phyloP scores from a whole-genome alignment of 2,888 invertebrate species.

The Cenopis cana region DNA sequence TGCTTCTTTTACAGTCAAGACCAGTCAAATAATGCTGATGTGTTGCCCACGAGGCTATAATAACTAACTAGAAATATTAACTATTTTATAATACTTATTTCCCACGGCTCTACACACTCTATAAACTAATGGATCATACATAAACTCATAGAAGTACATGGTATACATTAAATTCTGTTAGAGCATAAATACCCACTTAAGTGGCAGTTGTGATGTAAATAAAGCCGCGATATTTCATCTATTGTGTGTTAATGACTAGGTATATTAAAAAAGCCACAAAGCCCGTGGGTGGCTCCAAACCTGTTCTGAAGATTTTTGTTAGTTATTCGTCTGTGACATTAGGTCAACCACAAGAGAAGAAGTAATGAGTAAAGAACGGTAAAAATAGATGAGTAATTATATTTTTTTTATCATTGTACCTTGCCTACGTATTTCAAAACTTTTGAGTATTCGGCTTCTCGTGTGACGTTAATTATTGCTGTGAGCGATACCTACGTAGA shows the following conservation, averaged over 20 bases:
- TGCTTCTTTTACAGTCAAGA: too few relatives aligned
- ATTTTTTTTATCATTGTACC: constrained; percentile 11
- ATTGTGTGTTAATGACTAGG: constrained; percentile 42
- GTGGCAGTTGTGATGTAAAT: constrained; percentile 15
- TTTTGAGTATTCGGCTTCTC: constrained; percentile 3
- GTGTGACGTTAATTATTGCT: constrained; percentile 22
- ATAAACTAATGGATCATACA: background rate
- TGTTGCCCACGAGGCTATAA: too few relatives aligned
- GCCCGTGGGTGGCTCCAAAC: constrained; percentile 28
- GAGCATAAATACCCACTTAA: constrained; percentile 2
- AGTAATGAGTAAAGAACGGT: constrained; percentile 29
- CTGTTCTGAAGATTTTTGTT: constrained; percentile 27
- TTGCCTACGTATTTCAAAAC: constrained; percentile 2
- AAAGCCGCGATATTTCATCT: constrained; percentile 26
- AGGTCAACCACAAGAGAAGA: constrained; percentile 31
- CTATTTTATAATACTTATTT: background rate
- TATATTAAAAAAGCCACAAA: constrained; percentile 34
- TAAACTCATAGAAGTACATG: background rate
- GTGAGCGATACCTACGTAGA: background rate
- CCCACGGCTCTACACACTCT: background rate
- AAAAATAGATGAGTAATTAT: constrained; percentile 23
- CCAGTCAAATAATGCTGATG: too few relatives aligned
- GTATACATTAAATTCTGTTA: background rate
- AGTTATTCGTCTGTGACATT: constrained; percentile 33
- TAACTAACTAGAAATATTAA: too few relatives aligned